These are phyloP conservation scores for Lateolabrax maculatus DNA, from an alignment of 2,797 vertebrate genomes.

Conservation along the genomic window DNA sequence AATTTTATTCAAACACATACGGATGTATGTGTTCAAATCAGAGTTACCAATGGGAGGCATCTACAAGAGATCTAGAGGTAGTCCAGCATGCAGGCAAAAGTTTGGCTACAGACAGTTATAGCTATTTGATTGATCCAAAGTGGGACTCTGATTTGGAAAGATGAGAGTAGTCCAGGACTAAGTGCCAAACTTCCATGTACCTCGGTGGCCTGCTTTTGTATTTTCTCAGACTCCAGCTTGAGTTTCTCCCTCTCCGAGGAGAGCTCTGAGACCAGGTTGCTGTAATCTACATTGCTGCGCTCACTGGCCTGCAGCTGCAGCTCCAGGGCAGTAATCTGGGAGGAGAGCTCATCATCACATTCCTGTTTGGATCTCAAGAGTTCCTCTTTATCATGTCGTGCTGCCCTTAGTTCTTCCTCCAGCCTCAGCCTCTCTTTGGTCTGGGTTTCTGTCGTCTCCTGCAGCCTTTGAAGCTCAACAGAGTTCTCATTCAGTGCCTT, in stretches of 20 bases:
- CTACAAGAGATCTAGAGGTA: constrained; percentile 37
- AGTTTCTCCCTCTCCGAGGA: constrained; percentile 96
- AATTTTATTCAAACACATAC: constrained; percentile 73
- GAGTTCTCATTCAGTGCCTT: constrained; percentile 86
- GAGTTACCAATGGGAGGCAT: constrained; percentile 25
- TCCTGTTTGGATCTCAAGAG: constrained; percentile 85
- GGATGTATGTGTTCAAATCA: constrained; percentile 69
- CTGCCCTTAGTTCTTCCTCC: constrained; percentile 90
- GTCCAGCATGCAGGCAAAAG: constrained; percentile 66
- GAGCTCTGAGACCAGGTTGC: constrained; percentile 93
- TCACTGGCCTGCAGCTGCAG: constrained; percentile 91
- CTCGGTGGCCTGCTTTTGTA: constrained; percentile 95
- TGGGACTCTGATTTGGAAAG: constrained; percentile 69
- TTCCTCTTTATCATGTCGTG: constrained; percentile 88
- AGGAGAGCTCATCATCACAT: constrained; percentile 85
- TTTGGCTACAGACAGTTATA: constrained; percentile 51
- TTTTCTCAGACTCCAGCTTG: constrained; percentile 95
- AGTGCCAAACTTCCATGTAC: constrained; percentile 86
- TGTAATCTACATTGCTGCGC: constrained; percentile 89
- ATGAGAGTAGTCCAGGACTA: constrained; percentile 61
- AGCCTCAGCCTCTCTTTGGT: constrained; percentile 91
- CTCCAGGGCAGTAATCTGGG: constrained; percentile 89
- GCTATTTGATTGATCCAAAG: constrained; percentile 58
- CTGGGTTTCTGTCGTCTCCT: constrained; percentile 89
- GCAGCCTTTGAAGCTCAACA: constrained; percentile 89